A percentile compares a stretch with the other conserved stretches of the same genome.
Conservation (phyloP, 1,140 invertebrate genomes). For the Bombyx mandarina region DNA sequence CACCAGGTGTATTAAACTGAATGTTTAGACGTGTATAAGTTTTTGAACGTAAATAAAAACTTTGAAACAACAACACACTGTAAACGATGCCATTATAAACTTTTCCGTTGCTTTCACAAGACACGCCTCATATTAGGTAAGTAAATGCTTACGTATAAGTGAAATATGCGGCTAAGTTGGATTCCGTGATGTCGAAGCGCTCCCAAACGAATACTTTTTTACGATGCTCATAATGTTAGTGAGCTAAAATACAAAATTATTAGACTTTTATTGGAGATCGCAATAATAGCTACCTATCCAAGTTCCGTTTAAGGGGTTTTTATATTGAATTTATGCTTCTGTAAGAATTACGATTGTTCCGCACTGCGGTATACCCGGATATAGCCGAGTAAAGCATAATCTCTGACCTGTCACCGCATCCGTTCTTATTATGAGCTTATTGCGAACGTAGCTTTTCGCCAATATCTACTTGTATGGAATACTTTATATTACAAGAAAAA, state of each 20-base stretch:
- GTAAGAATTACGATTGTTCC: conserved; percentile 37
- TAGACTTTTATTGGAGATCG: conserved; percentile 31
- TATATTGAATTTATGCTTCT: conserved; percentile 44
- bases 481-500: conserved; percentile 3
- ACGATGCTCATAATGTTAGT: conserved; percentile 14
- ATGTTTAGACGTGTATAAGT: no score
- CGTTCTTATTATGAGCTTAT: conserved; percentile 44
- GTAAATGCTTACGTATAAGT: not conserved
- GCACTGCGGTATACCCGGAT: conserved; percentile 41
- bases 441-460: conserved; percentile 20
- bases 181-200: conserved; percentile 8
- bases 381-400: conserved; percentile 24
- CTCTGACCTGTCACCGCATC: conserved; percentile 39
- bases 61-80: conserved; percentile 4
- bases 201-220: conserved; percentile 13
- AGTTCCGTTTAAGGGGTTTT: conserved; percentile 34
- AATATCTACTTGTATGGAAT: conserved; percentile 9
- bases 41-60: conserved; percentile 7
- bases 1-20: no score
- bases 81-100: conserved; percentile 7
- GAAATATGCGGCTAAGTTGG: not conserved
- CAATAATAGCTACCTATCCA: conserved; percentile 27
- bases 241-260: conserved; percentile 30
- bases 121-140: conserved; percentile 1
- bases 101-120: conserved; percentile 3